Conservation (phyloP, 2,113 vertebrate genomes). For the Labrus mixtus region DNA sequence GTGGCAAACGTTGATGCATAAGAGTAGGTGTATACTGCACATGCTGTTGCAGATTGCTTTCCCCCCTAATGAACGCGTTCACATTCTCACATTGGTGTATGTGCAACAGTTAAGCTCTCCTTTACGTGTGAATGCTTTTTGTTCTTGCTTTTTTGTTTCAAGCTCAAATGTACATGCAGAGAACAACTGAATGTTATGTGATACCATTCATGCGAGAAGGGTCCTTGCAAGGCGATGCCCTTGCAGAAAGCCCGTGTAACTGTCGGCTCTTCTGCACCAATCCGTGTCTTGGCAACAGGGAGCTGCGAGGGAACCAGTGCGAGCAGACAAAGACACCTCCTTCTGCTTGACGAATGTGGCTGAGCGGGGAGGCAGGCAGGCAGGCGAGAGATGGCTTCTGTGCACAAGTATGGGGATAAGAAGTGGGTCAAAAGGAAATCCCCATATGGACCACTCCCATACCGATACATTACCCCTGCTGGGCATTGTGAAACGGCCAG, state of each 20-base stretch:
- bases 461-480: constrained; percentile 18
- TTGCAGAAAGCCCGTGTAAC: constrained; percentile 62
- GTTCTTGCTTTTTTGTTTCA: constrained; percentile 1
- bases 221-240: constrained; percentile 42
- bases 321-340: constrained; percentile 65
- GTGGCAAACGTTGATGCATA: constrained; percentile 6
- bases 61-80: constrained; percentile 9
- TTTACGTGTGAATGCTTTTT: constrained; percentile 1
- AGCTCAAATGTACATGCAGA: not conserved
- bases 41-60: not conserved
- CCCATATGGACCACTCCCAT: constrained; percentile 67
- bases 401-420: constrained; percentile 46
- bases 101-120: constrained; percentile 14
- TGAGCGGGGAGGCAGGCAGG: constrained; percentile 40
- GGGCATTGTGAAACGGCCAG: constrained; percentile 38
- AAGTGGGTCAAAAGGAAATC: constrained; percentile 78
- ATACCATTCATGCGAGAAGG: constrained; percentile 13
- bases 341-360: constrained; percentile 50
- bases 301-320: constrained; percentile 61
- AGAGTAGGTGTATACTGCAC: constrained; percentile 5
- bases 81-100: constrained; percentile 7
- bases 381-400: constrained; percentile 44
- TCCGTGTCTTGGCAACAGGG: constrained; percentile 74
- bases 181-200: constrained; percentile 4
- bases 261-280: constrained; percentile 46